phyloP scores from a whole-genome alignment of 2,797 vertebrate species.

The Halcyon badia region DNA sequence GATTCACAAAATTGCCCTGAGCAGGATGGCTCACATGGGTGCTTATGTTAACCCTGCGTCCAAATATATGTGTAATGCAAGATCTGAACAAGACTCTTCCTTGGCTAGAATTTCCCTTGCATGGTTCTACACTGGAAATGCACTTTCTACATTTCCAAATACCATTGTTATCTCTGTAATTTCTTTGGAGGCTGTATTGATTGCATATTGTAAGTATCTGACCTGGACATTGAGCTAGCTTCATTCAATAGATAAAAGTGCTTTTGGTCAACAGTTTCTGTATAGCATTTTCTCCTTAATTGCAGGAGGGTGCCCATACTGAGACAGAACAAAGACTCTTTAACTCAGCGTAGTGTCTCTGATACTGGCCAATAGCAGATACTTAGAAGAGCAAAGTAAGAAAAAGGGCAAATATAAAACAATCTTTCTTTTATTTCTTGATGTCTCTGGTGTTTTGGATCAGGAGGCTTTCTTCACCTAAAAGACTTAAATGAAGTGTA shows the following conservation, averaged over 20 bases:
- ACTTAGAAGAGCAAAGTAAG: background rate
- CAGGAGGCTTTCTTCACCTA: background rate
- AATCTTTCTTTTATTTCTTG: background rate
- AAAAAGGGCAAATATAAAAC: background rate
- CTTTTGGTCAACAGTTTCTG: background rate
- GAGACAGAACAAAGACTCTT: background rate
- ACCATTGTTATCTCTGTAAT: background rate
- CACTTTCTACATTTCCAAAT: background rate
- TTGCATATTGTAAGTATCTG: background rate
- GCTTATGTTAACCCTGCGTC: background rate
- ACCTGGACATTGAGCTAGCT: background rate
- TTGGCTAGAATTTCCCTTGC: background rate
- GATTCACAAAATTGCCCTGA: slow-evolving; percentile 19
- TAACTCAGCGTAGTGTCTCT: accelerated
- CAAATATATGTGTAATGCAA: background rate
- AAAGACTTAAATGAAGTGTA: background rate
- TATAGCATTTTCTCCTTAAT: background rate
- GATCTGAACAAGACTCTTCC: background rate
- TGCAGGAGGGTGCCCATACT: background rate
- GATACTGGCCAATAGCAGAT: background rate
- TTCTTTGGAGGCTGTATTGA: background rate
- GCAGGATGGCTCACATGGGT: background rate
- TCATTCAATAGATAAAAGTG: background rate
- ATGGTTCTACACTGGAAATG: background rate
- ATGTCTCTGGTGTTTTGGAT: background rate